Evolutionary conservation across 2,113 vertebrate species (phyloP).

Genomic region (Tachuris rubrigastra): DNA sequence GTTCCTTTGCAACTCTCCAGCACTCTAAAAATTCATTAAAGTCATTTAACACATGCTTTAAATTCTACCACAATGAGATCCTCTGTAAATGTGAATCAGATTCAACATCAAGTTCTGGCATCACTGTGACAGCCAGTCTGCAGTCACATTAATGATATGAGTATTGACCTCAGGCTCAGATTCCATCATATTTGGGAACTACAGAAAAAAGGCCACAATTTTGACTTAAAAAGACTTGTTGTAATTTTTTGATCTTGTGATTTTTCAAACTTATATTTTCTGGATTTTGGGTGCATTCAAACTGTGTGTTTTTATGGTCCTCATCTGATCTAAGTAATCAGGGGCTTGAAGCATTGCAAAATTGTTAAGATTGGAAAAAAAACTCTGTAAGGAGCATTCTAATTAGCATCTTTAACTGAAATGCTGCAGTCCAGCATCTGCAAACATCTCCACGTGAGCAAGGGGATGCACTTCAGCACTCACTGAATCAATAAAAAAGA

Average conservation of each 20-base stretch:
- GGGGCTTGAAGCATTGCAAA: background rate
- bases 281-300: background rate
- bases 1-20: background rate
- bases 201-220: background rate
- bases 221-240: background rate
- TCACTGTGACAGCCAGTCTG: background rate
- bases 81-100: background rate
- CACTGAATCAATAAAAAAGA: background rate
- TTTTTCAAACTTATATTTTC: background rate
- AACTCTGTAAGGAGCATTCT: background rate
- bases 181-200: background rate
- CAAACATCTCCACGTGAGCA: background rate
- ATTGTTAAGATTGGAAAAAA: background rate
- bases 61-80: background rate
- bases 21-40: background rate
- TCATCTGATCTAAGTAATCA: background rate
- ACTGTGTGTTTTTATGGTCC: fast-evolving
- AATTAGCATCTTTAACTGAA: background rate
- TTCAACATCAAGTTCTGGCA: background rate
- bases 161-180: background rate
- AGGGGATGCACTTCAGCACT: background rate
- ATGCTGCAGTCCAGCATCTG: background rate
- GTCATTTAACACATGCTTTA: background rate
- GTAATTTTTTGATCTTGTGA: background rate
- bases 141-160: fast-evolving